These are phyloP conservation scores for Exaiptasia diaphana DNA, from an alignment of 64 coral and sea anemone species.

Conservation along the genomic window DNA sequence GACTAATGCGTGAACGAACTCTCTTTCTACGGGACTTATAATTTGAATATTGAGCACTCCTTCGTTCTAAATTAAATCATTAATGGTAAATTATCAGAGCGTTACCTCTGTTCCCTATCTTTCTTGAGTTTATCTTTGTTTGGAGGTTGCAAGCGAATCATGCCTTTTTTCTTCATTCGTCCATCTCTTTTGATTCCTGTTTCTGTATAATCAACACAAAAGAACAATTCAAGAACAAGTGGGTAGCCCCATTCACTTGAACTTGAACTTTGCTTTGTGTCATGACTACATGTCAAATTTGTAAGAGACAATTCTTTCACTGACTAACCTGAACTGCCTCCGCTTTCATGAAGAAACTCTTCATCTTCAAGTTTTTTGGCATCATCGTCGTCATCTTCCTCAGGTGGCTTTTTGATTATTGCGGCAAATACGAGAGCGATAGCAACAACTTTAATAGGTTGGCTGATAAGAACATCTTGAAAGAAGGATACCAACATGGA, in stretches of 20 bases:
- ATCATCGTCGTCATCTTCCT: slow-evolving; percentile 73
- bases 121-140: slow-evolving; percentile 68
- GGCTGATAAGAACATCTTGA: slow-evolving; percentile 84
- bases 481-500: slow-evolving; percentile 94
- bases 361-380: slow-evolving; percentile 88
- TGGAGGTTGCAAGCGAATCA: slow-evolving; percentile 83
- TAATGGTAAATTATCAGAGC: no score
- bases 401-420: slow-evolving; percentile 85
- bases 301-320: no score
- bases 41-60: no score
- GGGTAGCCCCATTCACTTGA: no score
- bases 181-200: slow-evolving; percentile 13
- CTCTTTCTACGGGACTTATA: no score
- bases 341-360: slow-evolving; percentile 80
- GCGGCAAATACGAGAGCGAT: slow-evolving; percentile 71
- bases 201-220: no score
- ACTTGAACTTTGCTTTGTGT: no score
- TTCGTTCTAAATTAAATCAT: no score
- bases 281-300: no score
- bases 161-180: slow-evolving; percentile 55
- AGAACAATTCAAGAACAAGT: no score
- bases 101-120: slow-evolving; percentile 77
- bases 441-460: slow-evolving; percentile 72
- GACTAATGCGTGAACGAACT: no score
- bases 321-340: no score